phyloP scores from a whole-genome alignment of 2,888 invertebrate genomes.

The Hydriomena furcata region DNA sequence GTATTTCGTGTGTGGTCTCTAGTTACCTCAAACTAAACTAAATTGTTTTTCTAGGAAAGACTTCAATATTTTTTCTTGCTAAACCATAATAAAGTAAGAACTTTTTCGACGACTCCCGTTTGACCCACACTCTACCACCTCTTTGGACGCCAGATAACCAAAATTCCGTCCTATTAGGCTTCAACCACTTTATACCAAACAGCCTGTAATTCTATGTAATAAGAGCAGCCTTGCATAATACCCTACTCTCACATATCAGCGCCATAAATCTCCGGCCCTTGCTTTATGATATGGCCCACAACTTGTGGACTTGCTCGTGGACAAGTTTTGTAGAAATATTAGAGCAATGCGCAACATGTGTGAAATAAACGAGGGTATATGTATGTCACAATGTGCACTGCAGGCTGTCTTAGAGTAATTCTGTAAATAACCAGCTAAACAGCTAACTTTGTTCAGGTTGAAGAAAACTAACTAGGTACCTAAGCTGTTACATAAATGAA shows the following conservation, averaged over 20 bases:
- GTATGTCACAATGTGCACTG: slow-evolving; percentile 10
- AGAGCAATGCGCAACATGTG: slow-evolving; percentile 14
- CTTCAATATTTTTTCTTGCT: no score
- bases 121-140: background rate
- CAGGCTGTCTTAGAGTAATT: no score
- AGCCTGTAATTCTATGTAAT: background rate
- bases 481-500: no score
- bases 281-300: slow-evolving; percentile 1
- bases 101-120: no score
- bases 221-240: slow-evolving; percentile 17
- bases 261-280: slow-evolving; percentile 17
- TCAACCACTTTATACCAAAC: slow-evolving; percentile 2
- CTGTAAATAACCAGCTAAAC: no score
- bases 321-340: slow-evolving; percentile 9
- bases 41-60: no score
- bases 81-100: no score
- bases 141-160: background rate
- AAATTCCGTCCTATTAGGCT: slow-evolving; percentile 11
- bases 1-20: no score
- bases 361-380: background rate
- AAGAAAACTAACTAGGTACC: no score
- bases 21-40: no score
- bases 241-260: slow-evolving; percentile 6
- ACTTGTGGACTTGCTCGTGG: slow-evolving; percentile 5
- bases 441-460: no score